These are phyloP conservation scores for Sandelia bainsii DNA, from an alignment of 2,797 vertebrate genomes.

Conservation along the genomic window DNA sequence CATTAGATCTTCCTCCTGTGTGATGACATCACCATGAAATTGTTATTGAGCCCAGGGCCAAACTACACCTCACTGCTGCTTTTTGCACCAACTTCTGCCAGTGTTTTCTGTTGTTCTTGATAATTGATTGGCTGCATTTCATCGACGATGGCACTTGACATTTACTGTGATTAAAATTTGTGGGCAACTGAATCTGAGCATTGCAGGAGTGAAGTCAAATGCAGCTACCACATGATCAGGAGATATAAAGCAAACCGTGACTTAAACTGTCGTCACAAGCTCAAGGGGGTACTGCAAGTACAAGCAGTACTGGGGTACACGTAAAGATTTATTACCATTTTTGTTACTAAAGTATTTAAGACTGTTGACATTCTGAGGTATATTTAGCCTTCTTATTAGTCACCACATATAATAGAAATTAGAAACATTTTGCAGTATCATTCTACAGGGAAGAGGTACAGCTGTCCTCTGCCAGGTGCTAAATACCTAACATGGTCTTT, in stretches of 20 bases:
- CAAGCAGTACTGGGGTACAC: conserved; percentile 47
- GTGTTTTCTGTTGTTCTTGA: conserved; percentile 37
- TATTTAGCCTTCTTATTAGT: conserved; percentile 32
- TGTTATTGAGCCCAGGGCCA: conserved; percentile 63
- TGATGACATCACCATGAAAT: conserved; percentile 23
- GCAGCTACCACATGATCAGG: conserved; percentile 59
- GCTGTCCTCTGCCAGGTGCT: conserved; percentile 74
- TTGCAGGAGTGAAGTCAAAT: conserved; percentile 50
- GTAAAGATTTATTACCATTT: conserved; percentile 28
- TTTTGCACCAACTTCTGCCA: conserved; percentile 68
- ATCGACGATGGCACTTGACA: conserved; percentile 59
- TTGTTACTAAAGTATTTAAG: conserved; percentile 48
- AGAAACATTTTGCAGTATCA: conserved; percentile 59
- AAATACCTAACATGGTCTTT: conserved; percentile 62
- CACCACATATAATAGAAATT: conserved; percentile 39
- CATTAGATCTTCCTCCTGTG: conserved; percentile 26
- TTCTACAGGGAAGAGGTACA: conserved; percentile 63
- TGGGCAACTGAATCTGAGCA: conserved; percentile 45
- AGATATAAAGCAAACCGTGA: conserved; percentile 41
- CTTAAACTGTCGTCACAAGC: conserved; percentile 27
- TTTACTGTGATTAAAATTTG: conserved; percentile 67
- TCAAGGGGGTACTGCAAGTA: conserved; percentile 11
- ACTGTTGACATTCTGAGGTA: conserved; percentile 40
- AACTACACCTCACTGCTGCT: conserved; percentile 66
- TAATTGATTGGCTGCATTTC: conserved; percentile 56